Percentiles rank a stretch among this genome's conserved stretches.
Evolutionary conservation across 2,888 invertebrate genomes (phyloP).

Genomic region (Loripinus fragilis): DNA sequence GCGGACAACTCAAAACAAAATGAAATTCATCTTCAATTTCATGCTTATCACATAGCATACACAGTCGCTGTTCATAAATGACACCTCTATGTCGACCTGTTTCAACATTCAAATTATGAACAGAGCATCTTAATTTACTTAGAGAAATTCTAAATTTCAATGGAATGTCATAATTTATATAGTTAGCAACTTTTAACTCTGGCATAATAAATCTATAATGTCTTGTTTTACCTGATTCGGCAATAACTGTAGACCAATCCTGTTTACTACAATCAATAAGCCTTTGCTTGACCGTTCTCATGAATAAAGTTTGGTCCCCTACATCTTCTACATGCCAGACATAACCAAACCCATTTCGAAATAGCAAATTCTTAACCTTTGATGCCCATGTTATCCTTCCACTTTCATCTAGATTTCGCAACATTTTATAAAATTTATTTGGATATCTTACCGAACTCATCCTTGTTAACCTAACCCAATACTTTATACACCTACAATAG

Average conservation of each 20-base stretch:
- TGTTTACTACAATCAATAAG: slow-evolving; percentile 2
- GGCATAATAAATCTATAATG: not conserved
- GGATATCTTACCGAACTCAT: not conserved
- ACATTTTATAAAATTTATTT: not conserved
- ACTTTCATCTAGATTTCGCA: not conserved
- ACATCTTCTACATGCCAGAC: not conserved
- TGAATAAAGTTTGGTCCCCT: not conserved
- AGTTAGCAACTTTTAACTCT: not conserved
- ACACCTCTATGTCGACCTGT: not conserved
- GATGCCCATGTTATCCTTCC: not conserved
- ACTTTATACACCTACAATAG: not conserved
- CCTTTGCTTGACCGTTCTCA: not conserved
- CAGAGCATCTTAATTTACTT: not conserved
- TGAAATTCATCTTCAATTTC: slow-evolving; percentile 8
- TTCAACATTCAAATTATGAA: no score
- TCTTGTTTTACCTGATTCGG: not conserved
- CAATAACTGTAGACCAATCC: not conserved
- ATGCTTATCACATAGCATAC: not conserved
- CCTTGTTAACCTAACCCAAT: not conserved
- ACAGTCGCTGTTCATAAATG: not conserved
- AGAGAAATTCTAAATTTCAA: not conserved
- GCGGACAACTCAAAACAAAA: not conserved
- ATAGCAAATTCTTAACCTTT: not conserved
- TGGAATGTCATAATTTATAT: not conserved
- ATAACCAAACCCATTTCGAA: not conserved